Percentiles rank a stretch among this genome's conserved stretches.
phyloP scores from a whole-genome alignment of 2,888 invertebrate genomes.

The Eustalomyia histrio region DNA sequence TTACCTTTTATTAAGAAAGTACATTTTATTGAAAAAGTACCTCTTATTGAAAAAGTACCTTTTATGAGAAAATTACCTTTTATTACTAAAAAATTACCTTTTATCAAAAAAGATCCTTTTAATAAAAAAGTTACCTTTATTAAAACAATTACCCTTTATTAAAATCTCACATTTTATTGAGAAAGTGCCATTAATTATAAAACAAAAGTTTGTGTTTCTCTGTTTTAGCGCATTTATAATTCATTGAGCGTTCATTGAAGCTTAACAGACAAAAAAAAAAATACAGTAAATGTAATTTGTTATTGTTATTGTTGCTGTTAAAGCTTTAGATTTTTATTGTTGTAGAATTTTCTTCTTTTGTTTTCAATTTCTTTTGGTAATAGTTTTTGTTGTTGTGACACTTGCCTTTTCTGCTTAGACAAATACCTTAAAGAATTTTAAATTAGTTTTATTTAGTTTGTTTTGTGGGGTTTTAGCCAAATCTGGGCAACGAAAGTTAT shows the following conservation, averaged over 20 bases:
- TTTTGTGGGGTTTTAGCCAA: slow-evolving; percentile 56
- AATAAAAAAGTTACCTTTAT: too few species aligned
- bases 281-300: slow-evolving; percentile 34
- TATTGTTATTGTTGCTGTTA: slow-evolving; percentile 34
- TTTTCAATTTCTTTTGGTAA: slow-evolving; percentile 70
- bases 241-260: slow-evolving; percentile 56
- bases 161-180: background rate
- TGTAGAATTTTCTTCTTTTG: slow-evolving; percentile 39
- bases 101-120: too few species aligned
- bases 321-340: slow-evolving; percentile 18
- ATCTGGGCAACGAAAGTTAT: slow-evolving; percentile 58
- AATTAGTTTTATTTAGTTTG: slow-evolving; percentile 42
- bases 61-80: too few species aligned
- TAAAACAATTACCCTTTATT: too few species aligned
- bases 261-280: slow-evolving; percentile 43
- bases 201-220: too few species aligned
- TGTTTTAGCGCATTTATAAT: slow-evolving; percentile 45
- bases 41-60: too few species aligned
- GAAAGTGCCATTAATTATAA: too few species aligned
- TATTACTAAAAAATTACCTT: too few species aligned
- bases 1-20: too few species aligned
- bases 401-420: slow-evolving; percentile 60
- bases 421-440: slow-evolving; percentile 49
- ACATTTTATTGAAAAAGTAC: too few species aligned
- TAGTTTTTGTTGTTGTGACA: slow-evolving; percentile 57